These are phyloP conservation scores for Caenorhabditis elegans DNA, from an alignment of 1,140 invertebrate genomes.

Conservation along the genomic window DNA sequence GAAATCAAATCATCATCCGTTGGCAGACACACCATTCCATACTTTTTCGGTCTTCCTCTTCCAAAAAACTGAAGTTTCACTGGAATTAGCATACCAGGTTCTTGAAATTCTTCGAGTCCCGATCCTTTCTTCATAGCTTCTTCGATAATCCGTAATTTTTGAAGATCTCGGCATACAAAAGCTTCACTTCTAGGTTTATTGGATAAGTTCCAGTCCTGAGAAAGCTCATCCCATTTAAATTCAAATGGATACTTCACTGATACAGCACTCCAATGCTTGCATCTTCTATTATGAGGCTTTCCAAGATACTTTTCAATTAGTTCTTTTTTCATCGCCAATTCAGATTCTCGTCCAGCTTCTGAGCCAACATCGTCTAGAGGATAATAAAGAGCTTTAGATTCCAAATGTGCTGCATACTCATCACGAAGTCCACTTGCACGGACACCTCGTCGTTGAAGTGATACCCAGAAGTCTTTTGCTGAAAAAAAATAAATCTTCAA, in stretches of 20 bases:
- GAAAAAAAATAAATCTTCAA: not conserved
- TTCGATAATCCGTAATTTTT: not conserved
- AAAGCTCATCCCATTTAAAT: conserved; percentile 35
- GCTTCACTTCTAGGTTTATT: not conserved
- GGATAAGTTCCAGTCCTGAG: conserved; percentile 32
- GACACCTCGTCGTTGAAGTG: conserved; percentile 47
- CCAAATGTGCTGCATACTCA: conserved; percentile 40
- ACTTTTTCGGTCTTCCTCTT: conserved; percentile 13
- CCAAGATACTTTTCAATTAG: conserved; percentile 27
- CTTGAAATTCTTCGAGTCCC: not conserved
- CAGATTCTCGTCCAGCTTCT: conserved; percentile 34
- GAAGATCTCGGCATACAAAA: not conserved
- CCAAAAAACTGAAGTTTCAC: conserved; percentile 13
- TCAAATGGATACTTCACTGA: conserved; percentile 44
- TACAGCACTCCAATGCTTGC: conserved; percentile 38
- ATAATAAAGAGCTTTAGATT: conserved; percentile 32
- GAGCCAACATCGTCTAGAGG: conserved; percentile 42
- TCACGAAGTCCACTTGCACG: conserved; percentile 45
- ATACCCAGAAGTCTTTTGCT: conserved; percentile 44
- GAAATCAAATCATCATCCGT: not conserved
- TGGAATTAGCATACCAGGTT: not conserved
- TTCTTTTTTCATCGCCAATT: not conserved
- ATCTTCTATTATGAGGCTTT: conserved; percentile 42
- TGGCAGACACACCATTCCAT: conserved; percentile 1
- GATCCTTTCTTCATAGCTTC: not conserved